A percentile compares a stretch with the other conserved stretches of the same genome.
Evolutionary conservation across 2,888 invertebrate genomes (phyloP).

Genomic region (Chymomyza fuscimana): DNA sequence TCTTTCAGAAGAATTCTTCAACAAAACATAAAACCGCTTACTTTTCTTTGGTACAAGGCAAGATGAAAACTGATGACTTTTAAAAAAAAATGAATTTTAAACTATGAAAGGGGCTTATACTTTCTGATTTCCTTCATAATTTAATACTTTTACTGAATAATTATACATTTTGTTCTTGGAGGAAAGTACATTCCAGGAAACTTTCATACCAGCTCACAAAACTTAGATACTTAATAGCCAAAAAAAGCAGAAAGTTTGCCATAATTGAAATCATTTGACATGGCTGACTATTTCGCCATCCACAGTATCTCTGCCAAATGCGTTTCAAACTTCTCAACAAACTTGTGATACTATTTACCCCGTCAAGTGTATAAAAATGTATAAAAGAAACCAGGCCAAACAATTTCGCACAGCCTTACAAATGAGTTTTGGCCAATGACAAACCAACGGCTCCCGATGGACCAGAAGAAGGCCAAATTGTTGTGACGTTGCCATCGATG

Average conservation of each 20-base stretch:
- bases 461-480: slow-evolving; percentile 49
- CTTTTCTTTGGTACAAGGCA: no score
- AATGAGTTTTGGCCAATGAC: slow-evolving; percentile 56
- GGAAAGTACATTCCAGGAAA: no score
- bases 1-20: no score
- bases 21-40: no score
- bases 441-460: slow-evolving; percentile 14
- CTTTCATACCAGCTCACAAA: no score
- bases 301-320: not conserved
- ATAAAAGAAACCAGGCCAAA: not conserved
- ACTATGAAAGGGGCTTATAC: no score
- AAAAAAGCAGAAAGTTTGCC: not conserved
- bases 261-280: not conserved
- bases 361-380: not conserved
- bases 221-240: no score
- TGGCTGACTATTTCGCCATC: not conserved
- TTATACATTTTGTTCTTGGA: no score
- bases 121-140: no score
- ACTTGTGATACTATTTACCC: not conserved
- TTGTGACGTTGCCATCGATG: not conserved
- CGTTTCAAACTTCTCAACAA: not conserved
- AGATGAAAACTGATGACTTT: no score
- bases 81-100: no score
- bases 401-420: slow-evolving; percentile 41
- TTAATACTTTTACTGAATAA: no score